Evolutionary conservation across 2,797 vertebrate genomes (phyloP).

Genomic region (Vireo griseus): DNA sequence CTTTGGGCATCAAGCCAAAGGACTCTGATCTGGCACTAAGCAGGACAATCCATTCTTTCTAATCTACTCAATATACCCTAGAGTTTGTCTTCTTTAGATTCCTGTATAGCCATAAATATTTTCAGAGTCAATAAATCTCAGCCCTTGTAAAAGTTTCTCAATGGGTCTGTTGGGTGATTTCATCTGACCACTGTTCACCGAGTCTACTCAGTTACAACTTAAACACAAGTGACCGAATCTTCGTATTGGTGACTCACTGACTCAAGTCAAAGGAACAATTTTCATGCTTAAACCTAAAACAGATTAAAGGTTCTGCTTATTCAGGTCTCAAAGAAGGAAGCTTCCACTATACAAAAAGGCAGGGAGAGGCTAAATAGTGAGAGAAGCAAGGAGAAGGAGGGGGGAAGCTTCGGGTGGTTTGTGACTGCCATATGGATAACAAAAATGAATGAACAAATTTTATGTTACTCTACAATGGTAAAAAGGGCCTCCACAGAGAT

Average conservation of each 20-base stretch:
- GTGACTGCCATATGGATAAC: neutral
- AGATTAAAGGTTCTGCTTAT: neutral
- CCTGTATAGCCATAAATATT: neutral
- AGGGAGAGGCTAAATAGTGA: neutral
- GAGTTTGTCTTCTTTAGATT: neutral
- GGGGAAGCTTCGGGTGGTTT: neutral
- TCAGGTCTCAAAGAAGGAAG: neutral
- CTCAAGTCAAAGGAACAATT: neutral
- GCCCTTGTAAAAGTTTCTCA: neutral
- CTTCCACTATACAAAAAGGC: neutral
- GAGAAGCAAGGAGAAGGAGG: neutral
- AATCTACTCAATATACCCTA: neutral
- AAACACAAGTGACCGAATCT: neutral
- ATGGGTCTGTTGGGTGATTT: neutral
- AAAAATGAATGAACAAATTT: conserved; percentile 7
- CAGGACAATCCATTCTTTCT: neutral
- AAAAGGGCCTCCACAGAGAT: neutral
- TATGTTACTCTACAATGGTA: neutral
- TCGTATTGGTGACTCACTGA: neutral
- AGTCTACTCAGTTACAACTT: neutral
- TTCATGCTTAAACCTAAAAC: neutral
- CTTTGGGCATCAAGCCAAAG: neutral
- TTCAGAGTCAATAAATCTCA: neutral
- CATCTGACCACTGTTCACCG: neutral
- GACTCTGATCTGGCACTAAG: neutral